Evolutionary conservation across 2,888 invertebrate species (phyloP), one percentile per base, ranked within the genome.

Genomic region (Rhingia rostrata): DNA sequence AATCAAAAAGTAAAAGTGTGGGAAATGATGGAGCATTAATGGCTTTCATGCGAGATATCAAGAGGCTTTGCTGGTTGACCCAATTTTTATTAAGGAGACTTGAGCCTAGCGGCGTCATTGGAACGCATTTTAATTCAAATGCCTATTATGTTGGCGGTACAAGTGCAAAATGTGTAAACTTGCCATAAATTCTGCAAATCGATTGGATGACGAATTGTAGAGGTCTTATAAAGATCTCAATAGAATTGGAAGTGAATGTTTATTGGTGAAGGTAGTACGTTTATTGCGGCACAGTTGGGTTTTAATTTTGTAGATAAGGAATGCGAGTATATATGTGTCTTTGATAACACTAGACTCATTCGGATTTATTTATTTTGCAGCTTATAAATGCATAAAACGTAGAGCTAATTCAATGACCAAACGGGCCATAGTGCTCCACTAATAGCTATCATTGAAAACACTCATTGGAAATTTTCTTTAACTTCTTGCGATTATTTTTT

Each of bases 1-100:
- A 58, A 53, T 22, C 9, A 47, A 61, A 61, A 77, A 61, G 60
- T 53, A 69, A 66, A 77, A 64, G 69, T 81, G 64, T 81, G 75
- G 60, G 58, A 75, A 82, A 61, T 77, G 14, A 37, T 61, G 35
- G 7, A 22, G 41, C 35, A 37, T 49, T 39, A 64, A 74, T 64
- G 49, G 39, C 22, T 74, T 70, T 51, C 32, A 49, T 32, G 60
- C 58, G 35, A 4, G 22, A 56, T 58, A 58, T 49, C 43, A 7
- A 74, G 64, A 43, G 56, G n/a, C 54, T 56, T 54, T 33, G 54
- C 56, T 49, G 30, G 53, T 39, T 74, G 74, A 74, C 74, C 74
- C 64, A 74, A 49, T 58, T 74, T 22, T 22, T 58, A 12, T 47
- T 51, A 66, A 74, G 56, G 58, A 74, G 49, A 74, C 41, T 66